phyloP scores from a whole-genome alignment of 2,113 vertebrate genomes.

The Numenius arquata region DNA sequence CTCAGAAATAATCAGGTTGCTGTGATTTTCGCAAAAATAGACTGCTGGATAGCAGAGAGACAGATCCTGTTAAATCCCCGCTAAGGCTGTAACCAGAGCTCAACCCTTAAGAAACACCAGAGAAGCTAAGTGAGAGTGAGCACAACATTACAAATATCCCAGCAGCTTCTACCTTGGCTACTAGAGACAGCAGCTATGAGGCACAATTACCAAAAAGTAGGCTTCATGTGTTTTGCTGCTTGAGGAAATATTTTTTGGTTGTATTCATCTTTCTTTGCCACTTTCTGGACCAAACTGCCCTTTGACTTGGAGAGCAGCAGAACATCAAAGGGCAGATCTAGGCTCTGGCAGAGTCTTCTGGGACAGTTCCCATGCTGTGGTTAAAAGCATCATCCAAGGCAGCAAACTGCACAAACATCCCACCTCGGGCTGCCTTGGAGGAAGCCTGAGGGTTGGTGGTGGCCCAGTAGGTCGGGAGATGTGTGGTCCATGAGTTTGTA shows the following conservation, averaged over 20 bases:
- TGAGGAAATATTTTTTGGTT: background rate
- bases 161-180: background rate
- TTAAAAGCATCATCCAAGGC: background rate
- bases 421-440: background rate
- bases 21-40: slow-evolving; percentile 48
- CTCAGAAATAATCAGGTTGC: slow-evolving; percentile 66
- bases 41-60: slow-evolving; percentile 32
- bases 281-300: background rate
- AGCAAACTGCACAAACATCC: background rate
- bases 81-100: slow-evolving; percentile 50
- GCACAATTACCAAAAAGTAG: background rate
- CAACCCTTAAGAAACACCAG: background rate
- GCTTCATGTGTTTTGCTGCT: background rate
- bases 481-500: background rate
- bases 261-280: background rate
- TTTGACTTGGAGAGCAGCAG: background rate
- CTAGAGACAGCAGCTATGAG: background rate
- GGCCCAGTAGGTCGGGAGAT: background rate
- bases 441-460: background rate
- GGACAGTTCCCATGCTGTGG: background rate
- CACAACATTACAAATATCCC: background rate
- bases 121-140: background rate
- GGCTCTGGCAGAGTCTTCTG: background rate
- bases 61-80: slow-evolving; percentile 14
- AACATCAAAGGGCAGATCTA: background rate